Conservation (phyloP, 2,888 invertebrate genomes). For the Hydrotaea diabolus region DNA sequence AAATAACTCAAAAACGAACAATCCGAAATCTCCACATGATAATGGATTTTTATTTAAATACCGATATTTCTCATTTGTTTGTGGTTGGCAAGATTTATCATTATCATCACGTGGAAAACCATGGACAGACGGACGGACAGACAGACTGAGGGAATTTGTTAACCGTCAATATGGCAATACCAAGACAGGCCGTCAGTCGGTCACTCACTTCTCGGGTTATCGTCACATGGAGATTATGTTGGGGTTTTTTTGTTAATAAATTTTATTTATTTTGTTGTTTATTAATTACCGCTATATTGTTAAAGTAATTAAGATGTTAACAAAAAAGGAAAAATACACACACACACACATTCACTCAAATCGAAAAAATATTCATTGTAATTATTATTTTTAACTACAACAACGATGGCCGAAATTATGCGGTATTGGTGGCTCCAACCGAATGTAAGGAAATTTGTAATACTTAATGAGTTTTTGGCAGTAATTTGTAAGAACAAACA, state of each 20-base stretch:
- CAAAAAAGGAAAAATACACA: constrained; percentile 16
- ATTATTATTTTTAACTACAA: constrained; percentile 38
- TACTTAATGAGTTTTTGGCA: constrained; percentile 55
- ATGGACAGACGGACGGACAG: background rate
- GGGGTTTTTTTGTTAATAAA: background rate
- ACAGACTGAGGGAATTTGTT: constrained; percentile 7
- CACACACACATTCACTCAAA: too few species aligned
- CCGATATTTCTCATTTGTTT: background rate
- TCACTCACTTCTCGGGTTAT: constrained; percentile 19
- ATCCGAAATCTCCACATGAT: constrained; percentile 49
- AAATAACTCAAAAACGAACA: constrained; percentile 30
- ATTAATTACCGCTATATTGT: constrained; percentile 62
- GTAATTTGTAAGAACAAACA: constrained; percentile 57
- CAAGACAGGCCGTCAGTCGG: too few species aligned
- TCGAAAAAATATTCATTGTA: constrained; percentile 28
- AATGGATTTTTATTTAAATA: constrained; percentile 51
- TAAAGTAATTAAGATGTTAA: constrained; percentile 57
- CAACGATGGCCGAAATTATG: constrained; percentile 10
- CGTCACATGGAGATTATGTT: background rate
- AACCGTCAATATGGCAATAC: constrained; percentile 1
- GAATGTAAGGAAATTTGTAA: constrained; percentile 42
- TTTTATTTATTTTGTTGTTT: constrained; percentile 39
- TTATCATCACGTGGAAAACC: constrained; percentile 31
- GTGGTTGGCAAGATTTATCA: constrained; percentile 45
- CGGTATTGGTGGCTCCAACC: background rate